A percentile compares a stretch with the other conserved stretches of the same genome.
Conservation (phyloP, 2,113 vertebrate species). For the Heterochromis multidens region DNA sequence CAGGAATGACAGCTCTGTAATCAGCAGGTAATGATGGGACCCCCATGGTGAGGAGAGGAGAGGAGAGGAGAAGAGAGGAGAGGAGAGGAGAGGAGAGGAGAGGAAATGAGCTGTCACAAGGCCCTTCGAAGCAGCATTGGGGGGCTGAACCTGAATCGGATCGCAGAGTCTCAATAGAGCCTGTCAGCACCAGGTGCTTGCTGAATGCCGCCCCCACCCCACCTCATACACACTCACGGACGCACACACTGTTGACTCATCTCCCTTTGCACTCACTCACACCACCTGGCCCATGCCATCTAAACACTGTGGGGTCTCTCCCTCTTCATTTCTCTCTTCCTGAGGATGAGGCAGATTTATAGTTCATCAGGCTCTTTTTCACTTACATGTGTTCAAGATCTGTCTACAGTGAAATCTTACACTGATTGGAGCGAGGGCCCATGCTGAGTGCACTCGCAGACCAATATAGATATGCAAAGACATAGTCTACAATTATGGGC, state of each 20-base stretch:
- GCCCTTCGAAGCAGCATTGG: slow-evolving; percentile 47
- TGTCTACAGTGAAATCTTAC: slow-evolving; percentile 37
- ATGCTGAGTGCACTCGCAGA: slow-evolving; percentile 50
- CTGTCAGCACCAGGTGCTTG: slow-evolving; percentile 66
- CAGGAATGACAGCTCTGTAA: slow-evolving; percentile 63
- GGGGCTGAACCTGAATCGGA: slow-evolving; percentile 50
- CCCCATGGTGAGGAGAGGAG: neutral
- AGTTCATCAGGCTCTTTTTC: slow-evolving; percentile 61
- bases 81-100: neutral
- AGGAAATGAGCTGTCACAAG: slow-evolving; percentile 44
- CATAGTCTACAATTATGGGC: slow-evolving; percentile 49
- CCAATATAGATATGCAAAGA: slow-evolving; percentile 57
- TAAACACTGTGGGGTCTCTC: slow-evolving; percentile 52
- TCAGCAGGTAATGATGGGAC: slow-evolving; percentile 61
- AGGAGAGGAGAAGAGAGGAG: neutral
- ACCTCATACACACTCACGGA: slow-evolving; percentile 1
- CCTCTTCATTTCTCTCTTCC: slow-evolving; percentile 34
- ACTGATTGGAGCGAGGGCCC: slow-evolving; percentile 54
- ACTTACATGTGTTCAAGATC: slow-evolving; percentile 48
- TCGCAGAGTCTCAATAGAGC: slow-evolving; percentile 52
- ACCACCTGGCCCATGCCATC: slow-evolving; percentile 61
- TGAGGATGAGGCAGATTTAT: slow-evolving; percentile 28
- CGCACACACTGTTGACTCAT: slow-evolving; percentile 13
- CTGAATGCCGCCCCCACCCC: slow-evolving; percentile 46
- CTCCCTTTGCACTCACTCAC: slow-evolving; percentile 39